Percentiles rank a stretch among this genome's conserved stretches.
Evolutionary conservation across 1,140 invertebrate genomes (phyloP).

Genomic region (Lineus longissimus): DNA sequence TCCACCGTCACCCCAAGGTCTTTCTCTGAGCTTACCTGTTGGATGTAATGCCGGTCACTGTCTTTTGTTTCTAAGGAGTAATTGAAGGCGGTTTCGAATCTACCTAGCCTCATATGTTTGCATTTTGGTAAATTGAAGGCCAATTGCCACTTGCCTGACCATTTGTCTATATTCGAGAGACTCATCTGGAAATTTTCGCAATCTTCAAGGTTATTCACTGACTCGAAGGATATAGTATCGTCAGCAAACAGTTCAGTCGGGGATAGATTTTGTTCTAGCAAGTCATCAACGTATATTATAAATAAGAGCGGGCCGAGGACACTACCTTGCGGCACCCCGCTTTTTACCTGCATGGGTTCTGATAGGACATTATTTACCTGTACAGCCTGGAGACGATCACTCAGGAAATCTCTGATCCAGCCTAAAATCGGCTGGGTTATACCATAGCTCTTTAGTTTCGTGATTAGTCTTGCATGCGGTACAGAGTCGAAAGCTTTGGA

Average conservation of each 20-base stretch:
- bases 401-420: no score
- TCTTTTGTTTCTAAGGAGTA: neutral
- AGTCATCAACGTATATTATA: constrained; percentile 18
- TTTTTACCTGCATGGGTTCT: neutral
- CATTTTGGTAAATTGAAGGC: no score
- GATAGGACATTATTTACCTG: neutral
- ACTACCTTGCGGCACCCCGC: constrained; percentile 19
- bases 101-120: neutral
- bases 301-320: constrained; percentile 18
- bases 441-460: no score
- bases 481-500: no score
- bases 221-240: neutral
- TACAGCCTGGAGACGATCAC: no score
- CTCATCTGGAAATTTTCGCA: no score
- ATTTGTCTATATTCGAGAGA: no score
- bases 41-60: constrained; percentile 12
- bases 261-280: neutral
- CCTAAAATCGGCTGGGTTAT: no score
- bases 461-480: no score
- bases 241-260: constrained; percentile 10
- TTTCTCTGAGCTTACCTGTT: constrained; percentile 14
- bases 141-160: neutral
- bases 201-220: constrained; percentile 10
- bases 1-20: constrained; percentile 16
- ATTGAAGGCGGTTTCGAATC: constrained; percentile 11